Base-by-base conservation (phyloP, 1,140 invertebrate species). In the Camponotus vicinus region DNA sequence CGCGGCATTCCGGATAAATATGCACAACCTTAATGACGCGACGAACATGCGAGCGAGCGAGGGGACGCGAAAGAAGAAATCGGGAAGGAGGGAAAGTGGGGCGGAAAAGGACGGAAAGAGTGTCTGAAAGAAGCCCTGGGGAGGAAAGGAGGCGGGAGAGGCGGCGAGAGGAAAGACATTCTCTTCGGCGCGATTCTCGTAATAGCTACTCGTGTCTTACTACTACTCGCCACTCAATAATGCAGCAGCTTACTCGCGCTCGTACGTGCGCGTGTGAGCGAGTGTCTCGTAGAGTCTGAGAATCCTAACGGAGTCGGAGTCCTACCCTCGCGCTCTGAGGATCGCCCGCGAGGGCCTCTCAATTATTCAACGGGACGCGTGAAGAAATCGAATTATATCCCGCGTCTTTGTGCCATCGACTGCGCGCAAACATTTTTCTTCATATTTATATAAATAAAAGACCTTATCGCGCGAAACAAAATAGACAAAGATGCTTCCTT, bases 201-300 rank as follows among this genome's bases (percentile, higher is more conserved):
- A 90, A 90, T 89, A 91, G 90, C 83, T 86, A 88, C 87, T 91
- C 85, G 82, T 86, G 85, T 90, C 90, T 83, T 76, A 75, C 79
- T 57, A 75, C 85, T 73, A 86, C 87, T 86, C 64, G 75, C 59
- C 76, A 76, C 75, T 91, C 80, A 91, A 91, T 91, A 91, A 91
- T 91, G 87, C 85, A 91, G 67, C 73, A 37, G 66, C 76, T 59
- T 55, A 52, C 76, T 61, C 79, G 67, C 67, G 63, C 79, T 86
- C 66, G 76, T 88, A 88, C 79, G 79, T 49, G 21, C 32, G 45
- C 45, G 76, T 27, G 32, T n/a, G 34, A 52, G 45, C 42, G 49
- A 69, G 67, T 4, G 18, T 63, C 69, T 61, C 67, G 18, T 15
- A 69, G 67, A 5, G 34, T 75, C 69, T 37, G 21, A 73, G 79